Evolutionary conservation across 2,888 invertebrate genomes (phyloP).

Genomic region (Pycnomerus fuliginosus): DNA sequence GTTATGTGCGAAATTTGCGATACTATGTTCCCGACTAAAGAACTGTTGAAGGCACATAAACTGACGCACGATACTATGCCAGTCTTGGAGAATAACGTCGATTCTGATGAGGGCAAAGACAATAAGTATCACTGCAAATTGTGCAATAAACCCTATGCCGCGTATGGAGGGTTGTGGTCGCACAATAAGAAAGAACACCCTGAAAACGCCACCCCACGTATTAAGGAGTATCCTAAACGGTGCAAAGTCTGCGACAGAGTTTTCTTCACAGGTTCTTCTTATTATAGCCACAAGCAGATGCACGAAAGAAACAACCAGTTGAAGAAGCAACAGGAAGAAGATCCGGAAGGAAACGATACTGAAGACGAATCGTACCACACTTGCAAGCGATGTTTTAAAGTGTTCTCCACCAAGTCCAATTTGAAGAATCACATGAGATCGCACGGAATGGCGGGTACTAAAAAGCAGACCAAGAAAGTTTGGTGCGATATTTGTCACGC

Average conservation of each 20-base stretch:
- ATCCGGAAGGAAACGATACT: slow-evolving; percentile 14
- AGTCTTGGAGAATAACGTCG: slow-evolving; percentile 45
- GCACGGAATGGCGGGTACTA: slow-evolving; percentile 48
- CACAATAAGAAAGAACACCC: slow-evolving; percentile 45
- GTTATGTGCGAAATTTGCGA: slow-evolving; percentile 62
- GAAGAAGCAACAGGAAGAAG: slow-evolving; percentile 8
- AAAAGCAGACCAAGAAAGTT: slow-evolving; percentile 46
- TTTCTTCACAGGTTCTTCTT: slow-evolving; percentile 41
- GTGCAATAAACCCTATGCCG: slow-evolving; percentile 56
- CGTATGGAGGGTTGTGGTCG: slow-evolving; percentile 43
- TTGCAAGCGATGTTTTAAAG: slow-evolving; percentile 56
- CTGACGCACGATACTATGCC: slow-evolving; percentile 42
- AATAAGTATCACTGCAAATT: slow-evolving; percentile 57
- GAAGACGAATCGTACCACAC: slow-evolving; percentile 47
- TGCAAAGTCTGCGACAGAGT: slow-evolving; percentile 45
- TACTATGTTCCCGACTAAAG: slow-evolving; percentile 57
- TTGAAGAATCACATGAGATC: slow-evolving; percentile 54
- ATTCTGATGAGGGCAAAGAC: slow-evolving; percentile 54
- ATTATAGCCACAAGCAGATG: slow-evolving; percentile 44
- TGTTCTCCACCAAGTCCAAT: slow-evolving; percentile 52
- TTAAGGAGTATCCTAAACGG: slow-evolving; percentile 38
- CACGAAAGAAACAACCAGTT: slow-evolving; percentile 37
- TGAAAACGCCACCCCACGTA: slow-evolving; percentile 29
- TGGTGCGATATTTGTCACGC: slow-evolving; percentile 68
- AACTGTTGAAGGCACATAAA: slow-evolving; percentile 44